These are phyloP conservation scores for Erpetoichthys calabaricus DNA, from an alignment of 2,797 vertebrate genomes.

Conservation along the genomic window DNA sequence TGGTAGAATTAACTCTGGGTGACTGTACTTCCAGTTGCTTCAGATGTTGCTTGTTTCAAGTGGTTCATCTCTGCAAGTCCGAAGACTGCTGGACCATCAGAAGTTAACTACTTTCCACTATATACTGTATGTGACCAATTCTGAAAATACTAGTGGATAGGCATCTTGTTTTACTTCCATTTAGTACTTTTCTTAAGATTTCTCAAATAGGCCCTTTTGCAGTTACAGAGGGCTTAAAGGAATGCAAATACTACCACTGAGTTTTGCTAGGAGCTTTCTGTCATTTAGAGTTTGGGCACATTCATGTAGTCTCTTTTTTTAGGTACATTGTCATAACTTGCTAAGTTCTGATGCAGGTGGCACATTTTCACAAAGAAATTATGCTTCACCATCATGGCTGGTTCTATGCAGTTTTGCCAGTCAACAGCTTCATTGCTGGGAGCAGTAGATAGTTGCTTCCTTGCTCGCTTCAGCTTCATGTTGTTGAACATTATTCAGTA, in stretches of 20 bases:
- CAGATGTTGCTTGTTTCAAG: slow-evolving; percentile 1
- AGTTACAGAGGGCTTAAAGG: slow-evolving; percentile 13
- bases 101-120: slow-evolving; percentile 3
- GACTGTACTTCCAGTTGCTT: slow-evolving; percentile 4
- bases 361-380: slow-evolving; percentile 8
- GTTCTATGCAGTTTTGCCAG: background rate
- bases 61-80: slow-evolving; percentile 3
- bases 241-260: slow-evolving; percentile 8
- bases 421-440: background rate
- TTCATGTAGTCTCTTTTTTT: slow-evolving; percentile 6
- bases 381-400: background rate
- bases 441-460: slow-evolving; percentile 1
- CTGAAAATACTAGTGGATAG: slow-evolving; percentile 9
- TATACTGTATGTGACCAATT: slow-evolving; percentile 5
- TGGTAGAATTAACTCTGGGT: slow-evolving; percentile 2
- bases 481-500: slow-evolving; percentile 3
- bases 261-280: slow-evolving; percentile 6
- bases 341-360: slow-evolving; percentile 5
- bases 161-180: background rate
- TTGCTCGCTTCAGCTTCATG: background rate
- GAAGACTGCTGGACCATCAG: background rate
- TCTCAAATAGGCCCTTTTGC: slow-evolving; percentile 5
- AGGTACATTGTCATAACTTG: slow-evolving; percentile 12
- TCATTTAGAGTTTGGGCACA: slow-evolving; percentile 8
- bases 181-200: background rate